Evolutionary conservation across 2,797 vertebrate genomes (phyloP), one percentile per base, ranked within the genome.

Genomic region (Halcyon chelicuti): DNA sequence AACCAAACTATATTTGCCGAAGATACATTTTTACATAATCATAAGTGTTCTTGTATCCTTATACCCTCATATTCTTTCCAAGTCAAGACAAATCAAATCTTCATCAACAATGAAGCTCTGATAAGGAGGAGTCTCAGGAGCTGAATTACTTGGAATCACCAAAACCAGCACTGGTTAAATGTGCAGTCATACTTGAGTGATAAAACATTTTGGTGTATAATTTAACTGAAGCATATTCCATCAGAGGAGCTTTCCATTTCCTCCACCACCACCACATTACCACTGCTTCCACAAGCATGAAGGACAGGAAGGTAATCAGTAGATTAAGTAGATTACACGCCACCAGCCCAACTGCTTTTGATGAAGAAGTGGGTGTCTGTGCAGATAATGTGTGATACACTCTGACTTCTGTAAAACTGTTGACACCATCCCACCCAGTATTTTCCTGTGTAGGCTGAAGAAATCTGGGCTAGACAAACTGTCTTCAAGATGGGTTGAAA

Each of bases 401-500:
- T 63, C 37, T 75, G 66, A 88, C 54, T 90, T 88, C 70, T 68
- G 86, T 78, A 81, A 79, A 83, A 71, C 49, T 54, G 37, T 86
- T 96, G 71, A 87, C 81, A 91, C 51, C 51, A 62, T 72, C 31
- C 65, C n/a, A 14, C 19, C 46, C 40, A 82, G 58, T 46, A 73
- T 91, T 94, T 81, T 78, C 62, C 65, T 58, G 26, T 85, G 42
- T 54, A 76, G 39, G 42, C 71, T 93, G 46, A 75, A 67, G 37
- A 89, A 85, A 78, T 72, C 77, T 35, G 29, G 5, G 25, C 81
- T 82, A 66, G 71, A 75, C 84, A 72, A 89, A 81, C 55, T 85
- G 51, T 82, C 78, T 94, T 83, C 92, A 87, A 87, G 74, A 91
- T 46, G 58, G 21, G 20, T 61, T 94, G 87, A 95, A 92, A 46